Evolutionary conservation across 1,140 invertebrate genomes (phyloP).

Genomic region (Holcopasites calliopsidis): DNA sequence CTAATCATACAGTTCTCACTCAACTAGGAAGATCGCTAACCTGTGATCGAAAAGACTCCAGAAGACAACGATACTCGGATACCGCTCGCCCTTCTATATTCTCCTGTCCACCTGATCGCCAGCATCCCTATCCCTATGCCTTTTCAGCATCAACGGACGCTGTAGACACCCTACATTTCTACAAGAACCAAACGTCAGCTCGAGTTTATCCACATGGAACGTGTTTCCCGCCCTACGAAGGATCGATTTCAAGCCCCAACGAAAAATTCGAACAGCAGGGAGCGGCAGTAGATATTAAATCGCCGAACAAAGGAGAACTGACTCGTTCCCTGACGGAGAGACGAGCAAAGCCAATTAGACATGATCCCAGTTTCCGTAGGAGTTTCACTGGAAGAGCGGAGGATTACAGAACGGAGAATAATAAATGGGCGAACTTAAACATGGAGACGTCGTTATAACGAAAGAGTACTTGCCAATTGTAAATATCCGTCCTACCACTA

Average conservation of each 20-base stretch:
- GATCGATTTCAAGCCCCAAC: neutral
- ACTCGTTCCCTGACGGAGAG: conserved; percentile 71
- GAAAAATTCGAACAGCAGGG: neutral
- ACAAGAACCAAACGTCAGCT: neutral
- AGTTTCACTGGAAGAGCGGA: conserved; percentile 67
- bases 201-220: conserved; percentile 32
- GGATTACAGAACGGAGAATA: conserved; percentile 47
- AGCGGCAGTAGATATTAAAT: neutral
- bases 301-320: conserved; percentile 32
- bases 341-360: conserved; percentile 53
- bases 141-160: conserved; percentile 32
- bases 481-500: conserved; percentile 57
- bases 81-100: neutral
- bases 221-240: conserved; percentile 58
- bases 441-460: conserved; percentile 77
- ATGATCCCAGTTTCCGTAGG: conserved; percentile 59
- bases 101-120: conserved; percentile 16
- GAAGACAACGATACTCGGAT: conserved; percentile 18
- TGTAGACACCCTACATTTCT: neutral
- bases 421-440: conserved; percentile 70
- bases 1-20: conserved; percentile 79
- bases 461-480: conserved; percentile 15
- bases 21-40: conserved; percentile 79
- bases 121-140: conserved; percentile 28
- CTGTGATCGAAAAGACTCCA: conserved; percentile 27